These are phyloP conservation scores for Sycophila sp. DNA, from an alignment of 1,140 invertebrate species.

Conservation along the genomic window DNA sequence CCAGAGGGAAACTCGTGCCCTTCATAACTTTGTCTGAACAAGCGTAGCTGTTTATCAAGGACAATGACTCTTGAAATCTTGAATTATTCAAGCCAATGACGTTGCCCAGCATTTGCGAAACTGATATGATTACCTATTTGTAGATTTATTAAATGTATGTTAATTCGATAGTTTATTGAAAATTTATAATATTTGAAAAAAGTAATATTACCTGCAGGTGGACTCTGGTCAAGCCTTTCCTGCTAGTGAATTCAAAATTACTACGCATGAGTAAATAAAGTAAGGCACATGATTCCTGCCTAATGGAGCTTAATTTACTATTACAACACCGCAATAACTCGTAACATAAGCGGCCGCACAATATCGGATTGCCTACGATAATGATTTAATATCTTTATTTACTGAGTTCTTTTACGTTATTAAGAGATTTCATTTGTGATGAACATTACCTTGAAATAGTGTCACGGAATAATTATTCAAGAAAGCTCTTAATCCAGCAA, in stretches of 20 bases:
- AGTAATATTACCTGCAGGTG: slow-evolving; percentile 75
- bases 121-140: slow-evolving; percentile 84
- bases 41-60: slow-evolving; percentile 92
- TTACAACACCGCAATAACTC: slow-evolving; percentile 84
- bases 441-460: slow-evolving; percentile 78
- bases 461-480: slow-evolving; percentile 89
- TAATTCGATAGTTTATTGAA: neutral
- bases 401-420: slow-evolving; percentile 8
- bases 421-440: neutral
- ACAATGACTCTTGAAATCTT: slow-evolving; percentile 90
- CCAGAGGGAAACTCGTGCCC: slow-evolving; percentile 84
- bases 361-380: slow-evolving; percentile 76
- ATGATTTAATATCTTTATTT: slow-evolving; percentile 7
- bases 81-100: slow-evolving; percentile 87
- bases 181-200: neutral
- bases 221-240: slow-evolving; percentile 86
- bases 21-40: slow-evolving; percentile 94
- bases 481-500: slow-evolving; percentile 89
- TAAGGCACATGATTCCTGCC: slow-evolving; percentile 90
- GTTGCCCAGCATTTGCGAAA: slow-evolving; percentile 89
- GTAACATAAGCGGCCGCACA: slow-evolving; percentile 87
- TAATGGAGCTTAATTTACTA: slow-evolving; percentile 79
- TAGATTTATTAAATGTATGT: neutral
- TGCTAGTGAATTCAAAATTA: slow-evolving; percentile 89
- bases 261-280: slow-evolving; percentile 92